Evolutionary conservation across 2,113 vertebrate species (phyloP), one percentile per base, ranked within the genome.

Genomic region (Candoia aspera): DNA sequence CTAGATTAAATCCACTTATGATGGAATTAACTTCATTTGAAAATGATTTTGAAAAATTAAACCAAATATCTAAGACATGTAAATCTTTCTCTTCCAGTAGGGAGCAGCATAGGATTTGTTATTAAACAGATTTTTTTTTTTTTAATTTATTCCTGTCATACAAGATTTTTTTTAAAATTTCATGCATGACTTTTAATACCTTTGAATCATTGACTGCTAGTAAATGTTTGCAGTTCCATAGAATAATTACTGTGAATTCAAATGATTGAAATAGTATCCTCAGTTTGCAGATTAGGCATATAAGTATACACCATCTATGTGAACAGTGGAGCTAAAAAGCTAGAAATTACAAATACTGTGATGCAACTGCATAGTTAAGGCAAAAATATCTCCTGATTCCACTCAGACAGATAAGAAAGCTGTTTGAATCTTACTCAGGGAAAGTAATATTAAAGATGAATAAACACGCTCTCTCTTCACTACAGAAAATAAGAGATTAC

Each of bases 101-200:
- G 97, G 97, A 96, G 97, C 98, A 97, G 94, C 97, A 90, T 94
- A 96, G 97, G 95, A 95, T 93, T 94, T 89, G 64, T 4, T 64
- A 94, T 94, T 73, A 83, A 93, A 33, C 87, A 9, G 29, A 93
- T 89, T 93, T 23, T 12, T 92, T 60, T 79, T 95, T 59, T 64
- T 79, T 68, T 91, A 87, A 85, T 92, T 86, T 93, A 60, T 90
- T 42, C 91, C 68, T 53, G 8, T 24, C 90, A 26, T 57, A 79
- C 87, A 93, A 91, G 84, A 37, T 54, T 84, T 60, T 0, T 90
- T 5, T 88, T 92, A 0, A 24, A 29, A 88, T 42, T 87, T 53
- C 12, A 55, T 42, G 91, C 73, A n/a, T 13, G 42, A 8, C 15
- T 46, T 90, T 84, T 55, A 33, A 92, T 46, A 88, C 60, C 37